Percentiles rank a stretch among this genome's conserved stretches.
phyloP scores from a whole-genome alignment of 2,113 vertebrate genomes.

The Nettapus auritus region DNA sequence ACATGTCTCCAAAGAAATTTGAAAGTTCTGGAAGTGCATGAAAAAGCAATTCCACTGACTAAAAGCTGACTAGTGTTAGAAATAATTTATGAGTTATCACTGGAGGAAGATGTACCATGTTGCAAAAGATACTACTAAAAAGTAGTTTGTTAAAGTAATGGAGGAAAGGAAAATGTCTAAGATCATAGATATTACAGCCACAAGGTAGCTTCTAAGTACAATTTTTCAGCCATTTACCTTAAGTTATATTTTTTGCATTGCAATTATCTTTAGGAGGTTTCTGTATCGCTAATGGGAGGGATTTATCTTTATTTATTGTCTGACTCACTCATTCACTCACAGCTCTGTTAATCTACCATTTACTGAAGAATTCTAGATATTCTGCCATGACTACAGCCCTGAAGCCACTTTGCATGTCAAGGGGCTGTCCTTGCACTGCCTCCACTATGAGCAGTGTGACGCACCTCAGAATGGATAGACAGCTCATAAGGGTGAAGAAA shows the following conservation, averaged over 20 bases:
- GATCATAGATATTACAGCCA: background rate
- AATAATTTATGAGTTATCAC: background rate
- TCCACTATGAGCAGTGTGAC: background rate
- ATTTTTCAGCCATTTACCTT: background rate
- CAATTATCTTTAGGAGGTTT: background rate
- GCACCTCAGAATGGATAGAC: background rate
- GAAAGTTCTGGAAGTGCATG: background rate
- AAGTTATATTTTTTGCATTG: background rate
- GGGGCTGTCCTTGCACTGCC: background rate
- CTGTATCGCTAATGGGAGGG: background rate
- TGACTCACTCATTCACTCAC: background rate
- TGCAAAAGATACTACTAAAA: background rate
- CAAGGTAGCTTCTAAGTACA: background rate
- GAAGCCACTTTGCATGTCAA: background rate
- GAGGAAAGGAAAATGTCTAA: background rate
- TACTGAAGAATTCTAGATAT: background rate
- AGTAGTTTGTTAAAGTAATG: background rate
- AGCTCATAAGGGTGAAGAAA: background rate
- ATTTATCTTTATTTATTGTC: background rate
- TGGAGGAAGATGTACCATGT: background rate
- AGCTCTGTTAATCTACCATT: background rate
- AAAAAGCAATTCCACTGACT: background rate
- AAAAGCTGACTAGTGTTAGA: background rate
- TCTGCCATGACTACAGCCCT: background rate
- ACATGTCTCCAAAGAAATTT: background rate